These are phyloP conservation scores for Perizoma flavofasciatum DNA, from an alignment of 2,888 invertebrate genomes.

Conservation along the genomic window DNA sequence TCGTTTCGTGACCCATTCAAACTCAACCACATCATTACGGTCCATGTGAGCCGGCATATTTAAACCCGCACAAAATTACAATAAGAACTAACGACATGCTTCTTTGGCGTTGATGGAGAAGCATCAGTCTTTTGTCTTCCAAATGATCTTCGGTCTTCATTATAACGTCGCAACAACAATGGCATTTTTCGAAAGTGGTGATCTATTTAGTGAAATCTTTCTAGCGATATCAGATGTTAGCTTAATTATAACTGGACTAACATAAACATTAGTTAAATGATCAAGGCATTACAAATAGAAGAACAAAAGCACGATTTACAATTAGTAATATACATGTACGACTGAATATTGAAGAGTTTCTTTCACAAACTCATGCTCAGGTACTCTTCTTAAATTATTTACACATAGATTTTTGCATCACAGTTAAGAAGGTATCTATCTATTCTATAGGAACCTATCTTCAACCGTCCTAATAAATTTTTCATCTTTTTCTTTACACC, in stretches of 20 bases:
- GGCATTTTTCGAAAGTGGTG: slow-evolving; percentile 29
- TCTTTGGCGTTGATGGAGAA: slow-evolving; percentile 26
- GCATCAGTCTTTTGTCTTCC: slow-evolving; percentile 39
- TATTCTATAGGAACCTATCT: too few relatives aligned
- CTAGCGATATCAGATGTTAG: slow-evolving; percentile 6
- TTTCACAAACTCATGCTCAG: not conserved
- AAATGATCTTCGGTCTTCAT: slow-evolving; percentile 52
- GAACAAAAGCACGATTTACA: slow-evolving; percentile 8
- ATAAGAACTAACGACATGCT: slow-evolving; percentile 13
- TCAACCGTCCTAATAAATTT: too few relatives aligned
- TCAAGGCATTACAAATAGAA: slow-evolving; percentile 1
- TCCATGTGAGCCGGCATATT: slow-evolving; percentile 13
- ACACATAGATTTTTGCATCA: too few relatives aligned
- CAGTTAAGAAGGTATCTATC: too few relatives aligned
- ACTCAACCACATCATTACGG: slow-evolving; percentile 12
- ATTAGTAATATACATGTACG: not conserved
- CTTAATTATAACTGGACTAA: slow-evolving; percentile 14
- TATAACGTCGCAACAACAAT: slow-evolving; percentile 44
- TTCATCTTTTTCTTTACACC: too few relatives aligned
- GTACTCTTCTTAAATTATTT: not conserved
- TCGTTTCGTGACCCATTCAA: slow-evolving; percentile 27
- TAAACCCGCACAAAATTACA: slow-evolving; percentile 20
- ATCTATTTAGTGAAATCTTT: slow-evolving; percentile 29
- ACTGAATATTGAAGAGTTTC: not conserved
- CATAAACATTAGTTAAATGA: not conserved